Evolutionary conservation across 2,888 invertebrate species (phyloP).

Genomic region (Campoplex nolae): DNA sequence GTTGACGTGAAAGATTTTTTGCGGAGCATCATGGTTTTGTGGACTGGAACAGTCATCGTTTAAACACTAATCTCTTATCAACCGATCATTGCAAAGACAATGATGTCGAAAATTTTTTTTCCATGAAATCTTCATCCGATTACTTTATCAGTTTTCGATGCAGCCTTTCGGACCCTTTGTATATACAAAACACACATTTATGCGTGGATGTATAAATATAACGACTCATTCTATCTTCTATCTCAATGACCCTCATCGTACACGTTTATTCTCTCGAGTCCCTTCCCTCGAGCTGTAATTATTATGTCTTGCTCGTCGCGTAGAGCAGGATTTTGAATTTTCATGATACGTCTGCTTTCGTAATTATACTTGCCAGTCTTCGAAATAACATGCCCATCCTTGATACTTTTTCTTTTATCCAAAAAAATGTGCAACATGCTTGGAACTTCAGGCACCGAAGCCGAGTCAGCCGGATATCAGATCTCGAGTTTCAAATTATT

Average conservation of each 20-base stretch:
- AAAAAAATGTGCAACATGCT: conserved; percentile 7
- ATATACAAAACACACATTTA: neutral
- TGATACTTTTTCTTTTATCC: conserved; percentile 9
- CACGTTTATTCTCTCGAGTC: conserved; percentile 12
- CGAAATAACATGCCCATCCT: neutral
- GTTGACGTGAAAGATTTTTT: too few species aligned
- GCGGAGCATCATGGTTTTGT: too few species aligned
- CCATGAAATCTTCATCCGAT: neutral
- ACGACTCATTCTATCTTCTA: conserved; percentile 66
- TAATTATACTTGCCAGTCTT: conserved; percentile 7
- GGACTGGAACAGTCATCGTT: neutral
- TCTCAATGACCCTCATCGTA: conserved; percentile 14
- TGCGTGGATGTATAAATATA: neutral
- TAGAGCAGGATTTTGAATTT: conserved; percentile 61
- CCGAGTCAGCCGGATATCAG: neutral
- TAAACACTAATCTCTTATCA: neutral
- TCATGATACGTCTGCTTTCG: conserved; percentile 65
- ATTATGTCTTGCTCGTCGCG: conserved; percentile 73
- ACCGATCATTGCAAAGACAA: neutral
- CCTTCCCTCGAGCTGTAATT: conserved; percentile 69
- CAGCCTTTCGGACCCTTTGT: neutral
- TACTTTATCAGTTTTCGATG: neutral
- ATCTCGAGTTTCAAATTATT: neutral
- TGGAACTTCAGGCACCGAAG: neutral
- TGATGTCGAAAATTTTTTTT: neutral